phyloP scores from a whole-genome alignment of 2,888 invertebrate genomes.

The Eulithis prunata region DNA sequence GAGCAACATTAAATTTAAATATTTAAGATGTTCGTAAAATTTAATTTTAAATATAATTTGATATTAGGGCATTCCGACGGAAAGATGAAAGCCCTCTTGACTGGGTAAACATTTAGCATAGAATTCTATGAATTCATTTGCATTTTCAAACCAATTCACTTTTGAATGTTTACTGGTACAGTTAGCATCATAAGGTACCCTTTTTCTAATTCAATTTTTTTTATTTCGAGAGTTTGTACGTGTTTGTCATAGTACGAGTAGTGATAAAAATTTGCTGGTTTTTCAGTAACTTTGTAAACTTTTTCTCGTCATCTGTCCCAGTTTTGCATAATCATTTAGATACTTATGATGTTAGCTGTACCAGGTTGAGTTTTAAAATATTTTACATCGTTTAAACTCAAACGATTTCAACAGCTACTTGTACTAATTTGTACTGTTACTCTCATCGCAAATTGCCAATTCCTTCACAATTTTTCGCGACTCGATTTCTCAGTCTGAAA shows the following conservation, averaged over 20 bases:
- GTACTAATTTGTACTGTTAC: slow-evolving; percentile 35
- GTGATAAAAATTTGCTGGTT: too few relatives aligned
- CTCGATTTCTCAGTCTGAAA: slow-evolving; percentile 49
- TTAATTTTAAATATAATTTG: not conserved
- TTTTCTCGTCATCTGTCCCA: too few relatives aligned
- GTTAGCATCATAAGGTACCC: too few relatives aligned
- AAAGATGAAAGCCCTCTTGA: not conserved
- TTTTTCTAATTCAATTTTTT: too few relatives aligned
- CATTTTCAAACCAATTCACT: slow-evolving; percentile 3
- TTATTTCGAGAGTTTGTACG: too few relatives aligned
- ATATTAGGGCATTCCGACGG: not conserved
- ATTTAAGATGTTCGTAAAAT: not conserved
- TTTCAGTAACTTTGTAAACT: too few relatives aligned
- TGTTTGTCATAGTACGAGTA: too few relatives aligned
- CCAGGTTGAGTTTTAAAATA: slow-evolving; percentile 1
- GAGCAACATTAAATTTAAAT: not conserved
- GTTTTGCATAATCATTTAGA: too few relatives aligned
- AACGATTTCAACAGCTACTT: slow-evolving; percentile 25
- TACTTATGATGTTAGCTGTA: too few relatives aligned
- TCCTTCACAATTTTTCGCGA: slow-evolving; percentile 47
- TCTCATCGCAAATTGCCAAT: slow-evolving; percentile 47
- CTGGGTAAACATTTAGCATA: not conserved
- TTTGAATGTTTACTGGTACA: not conserved
- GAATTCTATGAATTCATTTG: not conserved
- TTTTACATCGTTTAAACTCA: not conserved